Percentiles rank a stretch among this genome's conserved stretches.
Evolutionary conservation across 2,113 vertebrate genomes (phyloP).

Genomic region (Hyperoodon ampullatus): DNA sequence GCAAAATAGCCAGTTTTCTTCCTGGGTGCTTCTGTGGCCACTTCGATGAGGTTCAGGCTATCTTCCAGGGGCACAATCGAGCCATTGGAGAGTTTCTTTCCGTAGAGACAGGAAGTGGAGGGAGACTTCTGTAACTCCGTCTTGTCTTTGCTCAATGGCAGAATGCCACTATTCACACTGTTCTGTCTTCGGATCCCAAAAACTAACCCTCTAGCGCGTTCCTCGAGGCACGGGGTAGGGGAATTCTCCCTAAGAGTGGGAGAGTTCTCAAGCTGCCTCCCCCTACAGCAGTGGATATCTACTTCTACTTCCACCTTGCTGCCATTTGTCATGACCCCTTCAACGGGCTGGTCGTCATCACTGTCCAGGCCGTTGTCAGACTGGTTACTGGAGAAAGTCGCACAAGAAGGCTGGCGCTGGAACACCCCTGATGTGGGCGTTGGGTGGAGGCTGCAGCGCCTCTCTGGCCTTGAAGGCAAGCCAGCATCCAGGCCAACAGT

Average conservation of each 20-base stretch:
- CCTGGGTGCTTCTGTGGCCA: conserved; percentile 96
- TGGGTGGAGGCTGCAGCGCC: conserved; percentile 95
- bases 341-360: conserved; percentile 94
- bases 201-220: conserved; percentile 81
- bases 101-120: conserved; percentile 93
- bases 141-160: conserved; percentile 89
- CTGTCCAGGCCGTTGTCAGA: conserved; percentile 97
- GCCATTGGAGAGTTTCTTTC: conserved; percentile 96
- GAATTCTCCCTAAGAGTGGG: neutral
- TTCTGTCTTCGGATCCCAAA: conserved; percentile 90
- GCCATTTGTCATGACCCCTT: conserved; percentile 95
- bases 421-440: conserved; percentile 87
- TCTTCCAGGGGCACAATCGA: conserved; percentile 96
- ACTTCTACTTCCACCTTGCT: conserved; percentile 98
- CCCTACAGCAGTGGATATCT: conserved; percentile 96
- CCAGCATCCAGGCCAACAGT: conserved; percentile 84
- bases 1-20: conserved; percentile 98
- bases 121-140: conserved; percentile 94
- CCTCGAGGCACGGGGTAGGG: conserved; percentile 77
- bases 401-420: conserved; percentile 94
- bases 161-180: conserved; percentile 89
- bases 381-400: conserved; percentile 96
- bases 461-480: conserved; percentile 87
- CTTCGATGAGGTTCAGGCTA: conserved; percentile 96
- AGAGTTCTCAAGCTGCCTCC: conserved; percentile 80